Evolutionary conservation across 1,140 invertebrate genomes (phyloP).

Genomic region (Pararge aegeria): DNA sequence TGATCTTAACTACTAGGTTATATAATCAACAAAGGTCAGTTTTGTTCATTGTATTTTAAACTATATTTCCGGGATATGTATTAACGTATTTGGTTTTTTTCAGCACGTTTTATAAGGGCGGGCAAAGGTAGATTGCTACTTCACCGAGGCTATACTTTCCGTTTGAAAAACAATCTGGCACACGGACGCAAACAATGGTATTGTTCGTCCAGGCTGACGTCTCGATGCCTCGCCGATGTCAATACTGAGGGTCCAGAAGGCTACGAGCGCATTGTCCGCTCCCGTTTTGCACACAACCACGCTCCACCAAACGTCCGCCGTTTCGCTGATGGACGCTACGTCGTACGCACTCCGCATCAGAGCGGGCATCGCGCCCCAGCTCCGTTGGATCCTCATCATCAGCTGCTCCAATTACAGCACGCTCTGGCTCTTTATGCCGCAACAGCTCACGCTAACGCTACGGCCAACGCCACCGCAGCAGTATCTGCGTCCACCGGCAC

Average conservation of each 20-base stretch:
- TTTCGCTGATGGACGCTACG: constrained; percentile 72
- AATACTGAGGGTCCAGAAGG: constrained; percentile 73
- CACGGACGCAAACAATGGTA: constrained; percentile 74
- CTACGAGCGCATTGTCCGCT: constrained; percentile 70
- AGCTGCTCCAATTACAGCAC: constrained; percentile 69
- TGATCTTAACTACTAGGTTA: neutral
- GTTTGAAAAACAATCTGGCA: constrained; percentile 71
- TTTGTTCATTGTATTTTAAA: constrained; percentile 5
- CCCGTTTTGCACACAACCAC: constrained; percentile 70
- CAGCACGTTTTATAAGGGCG: constrained; percentile 73
- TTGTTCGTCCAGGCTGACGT: constrained; percentile 70
- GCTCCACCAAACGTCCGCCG: constrained; percentile 72
- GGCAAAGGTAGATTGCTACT: constrained; percentile 69
- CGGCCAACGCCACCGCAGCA: constrained; percentile 46
- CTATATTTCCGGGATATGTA: constrained; percentile 16
- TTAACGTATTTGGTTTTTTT: constrained; percentile 38
- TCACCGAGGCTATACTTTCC: constrained; percentile 70
- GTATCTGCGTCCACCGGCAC: constrained; percentile 39
- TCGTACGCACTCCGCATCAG: constrained; percentile 72
- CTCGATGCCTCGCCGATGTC: constrained; percentile 68
- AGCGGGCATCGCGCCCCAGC: constrained; percentile 69
- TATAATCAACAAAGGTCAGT: constrained; percentile 16
- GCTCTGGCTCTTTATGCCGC: constrained; percentile 69
- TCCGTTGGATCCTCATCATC: constrained; percentile 66
- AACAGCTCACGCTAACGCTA: constrained; percentile 60